These are phyloP conservation scores for Lagria hirta DNA, from an alignment of 2,888 invertebrate genomes.

Conservation along the genomic window DNA sequence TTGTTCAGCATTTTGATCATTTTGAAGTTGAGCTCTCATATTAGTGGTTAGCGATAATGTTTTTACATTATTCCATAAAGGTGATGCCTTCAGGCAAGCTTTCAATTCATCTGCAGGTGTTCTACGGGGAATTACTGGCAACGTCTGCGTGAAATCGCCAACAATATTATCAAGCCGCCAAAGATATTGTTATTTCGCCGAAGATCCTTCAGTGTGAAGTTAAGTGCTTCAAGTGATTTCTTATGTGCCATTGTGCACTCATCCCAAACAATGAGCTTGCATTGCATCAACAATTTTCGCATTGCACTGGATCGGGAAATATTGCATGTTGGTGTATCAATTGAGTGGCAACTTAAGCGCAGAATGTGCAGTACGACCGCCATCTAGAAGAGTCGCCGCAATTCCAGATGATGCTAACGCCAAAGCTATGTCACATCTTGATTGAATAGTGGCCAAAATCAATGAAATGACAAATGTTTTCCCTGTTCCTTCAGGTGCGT, in stretches of 20 bases:
- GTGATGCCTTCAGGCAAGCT: conserved; percentile 10
- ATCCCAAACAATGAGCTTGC: background rate
- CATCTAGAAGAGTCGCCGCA: conserved; percentile 47
- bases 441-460: conserved; percentile 26
- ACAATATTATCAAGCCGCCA: too few relatives aligned
- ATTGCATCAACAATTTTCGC: too few relatives aligned
- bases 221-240: background rate
- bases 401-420: conserved; percentile 45
- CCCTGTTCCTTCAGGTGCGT: conserved; percentile 14
- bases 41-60: too few relatives aligned
- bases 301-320: background rate
- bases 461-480: conserved; percentile 15
- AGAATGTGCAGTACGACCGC: conserved; percentile 45
- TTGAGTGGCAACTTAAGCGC: conserved; percentile 44
- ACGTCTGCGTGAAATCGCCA: conserved; percentile 23
- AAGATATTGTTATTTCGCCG: too few relatives aligned
- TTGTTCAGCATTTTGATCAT: too few relatives aligned
- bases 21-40: too few relatives aligned
- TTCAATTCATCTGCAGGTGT: conserved; percentile 19
- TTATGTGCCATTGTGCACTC: background rate
- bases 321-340: conserved; percentile 6
- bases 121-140: conserved; percentile 18
- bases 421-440: conserved; percentile 29
- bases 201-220: too few relatives aligned
- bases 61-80: background rate